A percentile compares a stretch with the other conserved stretches of the same genome.
phyloP scores from a whole-genome alignment of 2,797 vertebrate species.

The Gallirallus australis region DNA sequence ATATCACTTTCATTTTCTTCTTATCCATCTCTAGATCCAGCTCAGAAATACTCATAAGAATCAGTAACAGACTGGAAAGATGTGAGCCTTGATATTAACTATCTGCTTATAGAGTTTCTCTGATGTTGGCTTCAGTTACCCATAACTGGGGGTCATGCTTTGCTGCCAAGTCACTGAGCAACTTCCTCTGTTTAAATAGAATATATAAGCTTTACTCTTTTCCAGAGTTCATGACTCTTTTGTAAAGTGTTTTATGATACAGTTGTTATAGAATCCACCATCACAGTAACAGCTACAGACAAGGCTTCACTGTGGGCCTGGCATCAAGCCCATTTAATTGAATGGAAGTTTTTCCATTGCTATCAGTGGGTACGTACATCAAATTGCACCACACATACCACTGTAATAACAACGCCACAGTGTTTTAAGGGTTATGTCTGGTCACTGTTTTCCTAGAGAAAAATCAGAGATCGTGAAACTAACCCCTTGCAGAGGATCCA shows the following conservation, averaged over 20 bases:
- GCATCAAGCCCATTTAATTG: neutral
- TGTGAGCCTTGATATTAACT: constrained; percentile 49
- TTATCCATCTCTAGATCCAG: neutral
- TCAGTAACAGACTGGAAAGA: constrained; percentile 47
- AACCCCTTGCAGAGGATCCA: neutral
- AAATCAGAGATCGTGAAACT: neutral
- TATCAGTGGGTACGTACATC: neutral
- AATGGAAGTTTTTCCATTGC: constrained; percentile 3
- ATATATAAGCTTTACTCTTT: constrained; percentile 41
- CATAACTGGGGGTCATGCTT: constrained; percentile 13
- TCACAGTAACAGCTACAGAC: constrained; percentile 43
- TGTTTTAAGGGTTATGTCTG: neutral
- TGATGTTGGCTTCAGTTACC: constrained; percentile 54
- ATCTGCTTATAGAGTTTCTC: constrained; percentile 39
- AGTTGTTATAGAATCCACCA: constrained; percentile 61
- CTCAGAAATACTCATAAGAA: neutral
- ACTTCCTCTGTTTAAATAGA: constrained; percentile 69
- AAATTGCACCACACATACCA: neutral
- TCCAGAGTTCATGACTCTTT: constrained; percentile 58
- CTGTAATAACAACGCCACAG: neutral
- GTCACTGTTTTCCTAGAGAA: neutral
- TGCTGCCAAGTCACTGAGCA: constrained; percentile 64
- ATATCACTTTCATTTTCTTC: constrained; percentile 30
- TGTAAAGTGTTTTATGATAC: constrained; percentile 69
- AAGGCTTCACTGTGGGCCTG: constrained; percentile 49